Conservation (phyloP, 2,113 vertebrate species). For the Menidia beryllina region DNA sequence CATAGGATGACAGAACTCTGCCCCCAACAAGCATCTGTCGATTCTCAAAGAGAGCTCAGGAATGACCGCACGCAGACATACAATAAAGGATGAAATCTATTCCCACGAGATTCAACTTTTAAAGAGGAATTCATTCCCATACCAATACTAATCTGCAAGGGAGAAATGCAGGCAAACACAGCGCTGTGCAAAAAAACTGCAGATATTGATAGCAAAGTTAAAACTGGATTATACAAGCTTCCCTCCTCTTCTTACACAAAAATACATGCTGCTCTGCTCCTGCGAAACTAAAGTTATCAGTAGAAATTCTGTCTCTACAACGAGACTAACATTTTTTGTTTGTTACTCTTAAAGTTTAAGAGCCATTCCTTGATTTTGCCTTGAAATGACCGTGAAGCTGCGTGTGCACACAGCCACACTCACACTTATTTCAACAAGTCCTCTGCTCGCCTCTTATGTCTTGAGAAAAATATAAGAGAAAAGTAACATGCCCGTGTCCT, state of each 20-base stretch:
- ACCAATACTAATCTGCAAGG: background rate
- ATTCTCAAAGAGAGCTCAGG: constrained; percentile 13
- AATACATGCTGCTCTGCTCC: constrained; percentile 42
- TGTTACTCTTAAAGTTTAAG: constrained; percentile 60
- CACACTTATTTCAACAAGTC: constrained; percentile 7
- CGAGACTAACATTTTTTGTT: constrained; percentile 65
- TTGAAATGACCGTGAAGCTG: constrained; percentile 29
- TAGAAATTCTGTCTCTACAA: constrained; percentile 53
- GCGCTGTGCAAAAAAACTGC: constrained; percentile 14
- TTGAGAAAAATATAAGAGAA: constrained; percentile 22
- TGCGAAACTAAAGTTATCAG: constrained; percentile 53
- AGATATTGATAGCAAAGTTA: constrained; percentile 23
- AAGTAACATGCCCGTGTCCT: background rate
- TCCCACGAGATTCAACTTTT: background rate
- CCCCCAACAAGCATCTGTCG: background rate
- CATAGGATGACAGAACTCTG: too few relatives aligned
- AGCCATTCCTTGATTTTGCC: constrained; percentile 41
- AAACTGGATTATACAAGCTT: constrained; percentile 47
- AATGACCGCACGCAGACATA: background rate
- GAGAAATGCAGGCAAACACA: background rate
- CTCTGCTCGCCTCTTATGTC: constrained; percentile 43
- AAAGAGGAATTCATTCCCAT: background rate
- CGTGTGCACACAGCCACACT: constrained; percentile 6
- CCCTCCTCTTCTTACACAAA: constrained; percentile 37
- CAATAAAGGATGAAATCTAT: constrained; percentile 12